Evolutionary conservation across 2,113 vertebrate species (phyloP).

Genomic region (Jaculus jaculus): DNA sequence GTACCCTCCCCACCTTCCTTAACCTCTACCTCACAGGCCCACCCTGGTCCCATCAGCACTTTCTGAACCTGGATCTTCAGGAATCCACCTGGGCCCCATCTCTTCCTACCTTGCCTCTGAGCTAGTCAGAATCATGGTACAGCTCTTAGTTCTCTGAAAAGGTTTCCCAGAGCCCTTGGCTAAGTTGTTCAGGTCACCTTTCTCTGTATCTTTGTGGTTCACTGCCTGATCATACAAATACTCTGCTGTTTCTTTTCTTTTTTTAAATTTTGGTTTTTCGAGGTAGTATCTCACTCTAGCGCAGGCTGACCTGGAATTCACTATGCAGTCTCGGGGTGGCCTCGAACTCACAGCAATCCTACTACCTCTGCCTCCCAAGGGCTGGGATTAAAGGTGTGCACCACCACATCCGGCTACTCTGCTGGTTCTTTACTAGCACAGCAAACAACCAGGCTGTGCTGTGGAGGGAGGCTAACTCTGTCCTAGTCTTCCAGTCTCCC

Average conservation of each 20-base stretch:
- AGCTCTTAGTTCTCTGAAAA: neutral
- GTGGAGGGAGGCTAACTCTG: neutral
- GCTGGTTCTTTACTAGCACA: neutral
- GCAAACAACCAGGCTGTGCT: neutral
- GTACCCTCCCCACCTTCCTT: neutral
- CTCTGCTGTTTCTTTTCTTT: neutral
- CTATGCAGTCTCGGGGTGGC: no score
- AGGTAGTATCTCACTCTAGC: no score
- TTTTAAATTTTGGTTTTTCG: no score
- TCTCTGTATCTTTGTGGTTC: neutral
- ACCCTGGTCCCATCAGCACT: neutral
- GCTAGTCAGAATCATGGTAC: neutral
- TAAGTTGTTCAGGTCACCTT: no score
- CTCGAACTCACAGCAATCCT: no score
- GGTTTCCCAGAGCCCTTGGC: neutral
- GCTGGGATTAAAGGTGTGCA: no score
- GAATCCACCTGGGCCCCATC: neutral
- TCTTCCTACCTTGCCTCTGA: neutral
- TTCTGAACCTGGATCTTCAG: neutral
- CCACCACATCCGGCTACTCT: no score
- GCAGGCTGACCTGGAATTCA: no score
- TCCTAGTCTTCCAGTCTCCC: neutral
- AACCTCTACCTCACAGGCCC: neutral
- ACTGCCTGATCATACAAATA: neutral
- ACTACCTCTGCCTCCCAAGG: no score